These are phyloP conservation scores for Polydrusus cervinus DNA, from an alignment of 2,888 invertebrate genomes.

Conservation along the genomic window DNA sequence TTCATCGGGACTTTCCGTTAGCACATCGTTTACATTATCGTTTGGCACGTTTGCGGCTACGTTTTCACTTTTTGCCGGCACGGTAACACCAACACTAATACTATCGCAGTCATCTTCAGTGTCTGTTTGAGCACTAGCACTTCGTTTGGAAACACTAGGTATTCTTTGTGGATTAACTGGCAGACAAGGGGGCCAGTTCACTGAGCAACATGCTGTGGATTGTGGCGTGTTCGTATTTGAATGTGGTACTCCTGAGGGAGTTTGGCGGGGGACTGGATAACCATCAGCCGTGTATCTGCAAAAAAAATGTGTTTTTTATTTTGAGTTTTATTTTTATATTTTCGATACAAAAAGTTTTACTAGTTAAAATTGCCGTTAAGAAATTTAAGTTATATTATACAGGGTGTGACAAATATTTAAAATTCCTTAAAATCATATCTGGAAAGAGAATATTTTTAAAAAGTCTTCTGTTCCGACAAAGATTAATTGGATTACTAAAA, in stretches of 20 bases:
- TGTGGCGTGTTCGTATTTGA: constrained; percentile 72
- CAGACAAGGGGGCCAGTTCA: constrained; percentile 74
- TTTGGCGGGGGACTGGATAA: constrained; percentile 72
- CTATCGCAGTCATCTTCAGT: constrained; percentile 58
- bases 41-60: constrained; percentile 39
- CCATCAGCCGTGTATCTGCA: constrained; percentile 78
- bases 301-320: constrained; percentile 27
- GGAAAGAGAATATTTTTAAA: too few species aligned
- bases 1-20: constrained; percentile 66
- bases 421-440: too few species aligned
- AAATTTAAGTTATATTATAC: too few species aligned
- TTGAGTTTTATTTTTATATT: too few species aligned
- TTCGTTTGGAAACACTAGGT: constrained; percentile 57
- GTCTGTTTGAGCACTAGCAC: constrained; percentile 66
- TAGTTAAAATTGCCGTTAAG: too few species aligned
- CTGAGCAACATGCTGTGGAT: constrained; percentile 69
- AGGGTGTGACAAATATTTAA: too few species aligned
- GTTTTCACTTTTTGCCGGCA: constrained; percentile 43
- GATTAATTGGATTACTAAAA: too few species aligned
- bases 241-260: constrained; percentile 22
- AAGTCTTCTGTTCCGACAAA: too few species aligned
- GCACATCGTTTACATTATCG: constrained; percentile 58
- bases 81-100: constrained; percentile 52
- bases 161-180: constrained; percentile 64
- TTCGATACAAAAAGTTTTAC: too few species aligned